Evolutionary conservation across 2,888 invertebrate genomes (phyloP), one percentile per base, ranked within the genome.

Genomic region (Geophilus truncorum): DNA sequence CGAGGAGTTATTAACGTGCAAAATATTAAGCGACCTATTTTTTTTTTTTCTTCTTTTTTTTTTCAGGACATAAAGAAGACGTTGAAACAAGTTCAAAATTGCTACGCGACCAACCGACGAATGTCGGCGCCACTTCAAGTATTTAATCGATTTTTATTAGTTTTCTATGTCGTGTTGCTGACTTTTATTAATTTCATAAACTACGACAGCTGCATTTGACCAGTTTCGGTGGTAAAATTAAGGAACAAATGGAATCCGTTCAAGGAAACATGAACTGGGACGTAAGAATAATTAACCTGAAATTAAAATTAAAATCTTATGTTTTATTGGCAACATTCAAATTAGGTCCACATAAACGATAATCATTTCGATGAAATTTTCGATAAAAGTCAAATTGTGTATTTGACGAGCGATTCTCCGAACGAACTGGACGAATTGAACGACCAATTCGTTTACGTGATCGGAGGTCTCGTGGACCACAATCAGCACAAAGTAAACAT

Each of bases 381-480:
- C 87, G 89, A 91, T 0, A 93, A 92, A 85, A 91, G 93, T 1
- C 91, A 93, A 83, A 88, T 98, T 80, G 91, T 98, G 0, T 99
- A 98, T 88, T 89, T 99, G 83, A 93, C 94, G 4, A 96, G 97
- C 87, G 98, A 99, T 87, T 98, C 98, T 15, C 93, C 94, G 77
- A 95, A 95, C 88, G 88, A 95, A 6, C 90, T 98, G 83, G 84
- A 85, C 2, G 87, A 87, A 80, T 89, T 97, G 84, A 92, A 94
- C 84, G 90, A 93, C 25, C 90, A 92, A 82, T 93, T 93, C 85
- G 91, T 92, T 76, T 99, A 98, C 86, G 92, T 99, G 78, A 98
- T 99, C 86, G 99, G 99, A 57, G 99, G 98, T 30, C 89, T 99
- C 75, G 97, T 99, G 0, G 99, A 99, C 88, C 98, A 99, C 86